Evolutionary conservation across 2,888 invertebrate species (phyloP).

Genomic region (Spilarctia lutea): DNA sequence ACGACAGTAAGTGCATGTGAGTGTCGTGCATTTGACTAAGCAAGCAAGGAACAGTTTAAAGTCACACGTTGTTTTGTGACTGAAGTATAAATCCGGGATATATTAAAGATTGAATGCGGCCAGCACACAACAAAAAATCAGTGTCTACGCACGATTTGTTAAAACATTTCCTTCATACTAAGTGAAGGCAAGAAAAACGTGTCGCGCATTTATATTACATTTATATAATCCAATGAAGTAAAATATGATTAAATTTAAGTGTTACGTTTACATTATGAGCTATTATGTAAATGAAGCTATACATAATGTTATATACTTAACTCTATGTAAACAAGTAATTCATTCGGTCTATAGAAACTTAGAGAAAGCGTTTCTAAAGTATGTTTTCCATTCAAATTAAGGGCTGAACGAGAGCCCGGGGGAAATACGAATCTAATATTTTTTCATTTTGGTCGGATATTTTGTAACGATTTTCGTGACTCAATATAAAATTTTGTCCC

Average conservation of each 20-base stretch:
- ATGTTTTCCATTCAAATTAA: not conserved
- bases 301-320: not conserved
- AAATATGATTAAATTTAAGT: not conserved
- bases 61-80: not conserved
- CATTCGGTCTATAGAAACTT: not conserved
- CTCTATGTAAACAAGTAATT: not conserved
- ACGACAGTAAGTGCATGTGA: not conserved
- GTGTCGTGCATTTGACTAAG: not conserved
- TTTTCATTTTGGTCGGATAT: not conserved
- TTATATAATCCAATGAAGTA: not conserved
- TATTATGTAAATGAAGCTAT: not conserved
- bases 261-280: not conserved
- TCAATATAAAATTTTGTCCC: not conserved
- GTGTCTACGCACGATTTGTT: not conserved
- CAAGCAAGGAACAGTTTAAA: not conserved
- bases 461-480: not conserved
- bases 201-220: not conserved
- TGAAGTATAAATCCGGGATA: not conserved
- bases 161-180: not conserved
- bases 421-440: not conserved
- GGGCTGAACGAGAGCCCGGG: not conserved
- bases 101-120: not conserved
- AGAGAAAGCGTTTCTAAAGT: not conserved
- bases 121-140: not conserved
- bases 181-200: not conserved